phyloP scores from a whole-genome alignment of 37 sponge, comb jelly and placozoan species.

The Lycopodina hypogea region DNA sequence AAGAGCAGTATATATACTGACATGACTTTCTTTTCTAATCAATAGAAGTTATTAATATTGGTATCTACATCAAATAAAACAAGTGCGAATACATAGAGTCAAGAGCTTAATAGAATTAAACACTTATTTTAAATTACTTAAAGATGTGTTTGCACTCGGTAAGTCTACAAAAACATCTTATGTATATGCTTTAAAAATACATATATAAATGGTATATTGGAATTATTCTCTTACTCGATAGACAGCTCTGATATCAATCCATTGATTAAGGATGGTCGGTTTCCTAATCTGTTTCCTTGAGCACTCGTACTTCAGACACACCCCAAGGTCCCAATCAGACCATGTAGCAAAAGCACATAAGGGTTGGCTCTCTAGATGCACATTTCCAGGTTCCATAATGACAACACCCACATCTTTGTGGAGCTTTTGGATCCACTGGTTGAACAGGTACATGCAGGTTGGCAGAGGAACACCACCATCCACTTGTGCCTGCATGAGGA shows the following conservation, averaged over 20 bases:
- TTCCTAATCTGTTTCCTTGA: slow-evolving; percentile 68
- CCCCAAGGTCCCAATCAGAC: slow-evolving; percentile 91
- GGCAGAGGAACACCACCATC: slow-evolving; percentile 51
- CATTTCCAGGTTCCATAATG: slow-evolving; percentile 44
- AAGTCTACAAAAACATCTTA: too few relatives aligned
- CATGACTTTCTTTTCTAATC: too few relatives aligned
- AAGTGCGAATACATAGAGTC: too few relatives aligned
- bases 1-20: too few relatives aligned
- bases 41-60: too few relatives aligned
- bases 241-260: slow-evolving; percentile 71
- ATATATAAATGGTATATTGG: too few relatives aligned
- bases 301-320: slow-evolving; percentile 77
- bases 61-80: too few relatives aligned
- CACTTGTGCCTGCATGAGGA: slow-evolving; percentile 59
- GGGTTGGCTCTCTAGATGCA: not conserved
- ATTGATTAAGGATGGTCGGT: slow-evolving; percentile 61
- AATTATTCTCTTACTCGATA: slow-evolving; percentile 45
- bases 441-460: slow-evolving; percentile 60
- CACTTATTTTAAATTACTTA: too few relatives aligned
- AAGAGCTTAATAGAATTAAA: too few relatives aligned
- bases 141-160: too few relatives aligned
- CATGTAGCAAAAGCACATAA: slow-evolving; percentile 67
- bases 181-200: too few relatives aligned
- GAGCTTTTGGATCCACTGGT: slow-evolving; percentile 51
- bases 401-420: slow-evolving; percentile 26